These are phyloP conservation scores for Corvus moneduloides DNA, from an alignment of 2,113 vertebrate genomes.

Conservation along the genomic window DNA sequence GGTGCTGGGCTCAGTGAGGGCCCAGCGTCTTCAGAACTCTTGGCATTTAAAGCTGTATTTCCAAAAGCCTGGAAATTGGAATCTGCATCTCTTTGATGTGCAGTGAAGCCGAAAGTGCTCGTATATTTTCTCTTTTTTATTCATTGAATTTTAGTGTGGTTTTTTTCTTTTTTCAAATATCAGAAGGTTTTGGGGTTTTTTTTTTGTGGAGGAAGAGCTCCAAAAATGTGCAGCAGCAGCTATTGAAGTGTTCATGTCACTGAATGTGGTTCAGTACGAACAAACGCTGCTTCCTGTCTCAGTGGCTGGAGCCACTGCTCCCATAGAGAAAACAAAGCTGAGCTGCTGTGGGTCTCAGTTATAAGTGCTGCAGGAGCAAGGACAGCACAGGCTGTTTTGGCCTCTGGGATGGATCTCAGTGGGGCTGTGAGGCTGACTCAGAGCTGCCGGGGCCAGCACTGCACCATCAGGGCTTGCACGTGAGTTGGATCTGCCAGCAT, in stretches of 20 bases:
- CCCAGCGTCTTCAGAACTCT: not conserved
- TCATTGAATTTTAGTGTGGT: not conserved
- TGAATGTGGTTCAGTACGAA: rapidly evolving
- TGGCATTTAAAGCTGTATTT: not conserved
- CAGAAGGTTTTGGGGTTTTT: not conserved
- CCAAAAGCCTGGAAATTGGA: not conserved
- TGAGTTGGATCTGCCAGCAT: not conserved
- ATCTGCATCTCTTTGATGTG: not conserved
- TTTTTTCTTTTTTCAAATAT: not conserved
- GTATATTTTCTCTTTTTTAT: not conserved
- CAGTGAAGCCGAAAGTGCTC: not conserved
- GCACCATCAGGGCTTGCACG: not conserved
- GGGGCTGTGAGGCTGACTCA: not conserved
- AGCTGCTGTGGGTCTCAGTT: not conserved
- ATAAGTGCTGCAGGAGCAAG: not conserved
- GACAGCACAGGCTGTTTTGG: not conserved
- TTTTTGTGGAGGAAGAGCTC: not conserved
- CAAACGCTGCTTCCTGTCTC: not conserved
- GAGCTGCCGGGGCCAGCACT: not conserved
- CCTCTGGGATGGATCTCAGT: not conserved
- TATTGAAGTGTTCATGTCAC: not conserved
- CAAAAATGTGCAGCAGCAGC: not conserved
- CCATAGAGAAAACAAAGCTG: not conserved
- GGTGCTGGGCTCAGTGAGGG: not conserved
- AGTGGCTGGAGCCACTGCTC: not conserved